These are phyloP conservation scores for Microctonus brassicae DNA, from an alignment of 2,888 invertebrate genomes.

Conservation along the genomic window DNA sequence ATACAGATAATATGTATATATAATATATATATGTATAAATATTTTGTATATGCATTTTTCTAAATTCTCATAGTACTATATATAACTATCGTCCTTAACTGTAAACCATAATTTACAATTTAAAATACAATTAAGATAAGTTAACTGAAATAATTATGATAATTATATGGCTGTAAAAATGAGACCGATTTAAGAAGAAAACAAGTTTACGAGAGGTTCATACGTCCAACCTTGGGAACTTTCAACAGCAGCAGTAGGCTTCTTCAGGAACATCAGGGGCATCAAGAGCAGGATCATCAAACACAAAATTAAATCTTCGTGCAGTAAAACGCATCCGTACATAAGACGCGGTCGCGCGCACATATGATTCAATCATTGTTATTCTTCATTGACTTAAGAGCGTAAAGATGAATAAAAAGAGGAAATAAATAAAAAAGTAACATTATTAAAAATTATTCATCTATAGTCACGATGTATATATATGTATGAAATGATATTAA, in stretches of 20 bases:
- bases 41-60: too few relatives aligned
- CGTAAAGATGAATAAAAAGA: neutral
- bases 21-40: neutral
- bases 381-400: neutral
- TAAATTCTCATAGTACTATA: neutral
- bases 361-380: neutral
- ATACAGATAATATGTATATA: neutral
- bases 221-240: constrained; percentile 12
- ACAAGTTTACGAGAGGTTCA: constrained; percentile 19
- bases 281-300: neutral
- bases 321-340: neutral
- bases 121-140: constrained; percentile 18
- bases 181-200: constrained; percentile 11
- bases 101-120: constrained; percentile 21
- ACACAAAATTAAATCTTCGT: neutral
- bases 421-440: neutral
- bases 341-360: neutral
- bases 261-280: neutral
- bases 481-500: too few relatives aligned
- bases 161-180: constrained; percentile 11
- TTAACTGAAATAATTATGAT: constrained; percentile 22
- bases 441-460: too few relatives aligned
- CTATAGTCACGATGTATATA: too few relatives aligned
- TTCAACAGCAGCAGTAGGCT: neutral
- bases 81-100: constrained; percentile 7